phyloP scores from a whole-genome alignment of 2,888 invertebrate species.

The Drosophila merina region DNA sequence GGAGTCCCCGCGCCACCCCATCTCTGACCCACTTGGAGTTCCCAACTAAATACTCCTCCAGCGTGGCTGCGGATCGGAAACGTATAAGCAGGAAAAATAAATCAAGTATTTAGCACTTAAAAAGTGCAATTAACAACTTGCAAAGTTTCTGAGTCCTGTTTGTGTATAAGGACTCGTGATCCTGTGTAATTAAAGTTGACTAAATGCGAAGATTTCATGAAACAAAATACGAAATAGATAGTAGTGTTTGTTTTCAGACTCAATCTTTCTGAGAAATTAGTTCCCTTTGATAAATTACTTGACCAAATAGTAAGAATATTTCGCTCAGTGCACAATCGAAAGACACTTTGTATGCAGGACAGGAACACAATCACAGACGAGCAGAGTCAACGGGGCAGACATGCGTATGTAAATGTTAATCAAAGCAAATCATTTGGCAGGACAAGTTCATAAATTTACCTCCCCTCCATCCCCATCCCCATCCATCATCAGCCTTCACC shows the following conservation, averaged over 20 bases:
- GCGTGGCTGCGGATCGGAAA: slow-evolving; percentile 29
- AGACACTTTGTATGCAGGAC: slow-evolving; percentile 28
- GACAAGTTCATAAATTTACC: slow-evolving; percentile 24
- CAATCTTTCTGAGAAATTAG: too few species aligned
- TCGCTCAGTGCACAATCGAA: neutral
- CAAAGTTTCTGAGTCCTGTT: neutral
- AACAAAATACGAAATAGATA: too few species aligned
- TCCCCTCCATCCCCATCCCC: too few species aligned
- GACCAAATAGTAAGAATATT: neutral
- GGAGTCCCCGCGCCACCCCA: neutral
- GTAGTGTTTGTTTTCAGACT: too few species aligned
- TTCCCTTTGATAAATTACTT: too few species aligned
- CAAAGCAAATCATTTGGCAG: slow-evolving; percentile 36
- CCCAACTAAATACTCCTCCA: slow-evolving; percentile 28
- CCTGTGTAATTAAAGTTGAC: neutral
- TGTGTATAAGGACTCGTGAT: neutral
- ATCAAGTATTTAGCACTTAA: slow-evolving; percentile 34
- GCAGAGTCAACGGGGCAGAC: slow-evolving; percentile 7
- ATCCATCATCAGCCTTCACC: too few species aligned
- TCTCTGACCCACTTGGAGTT: slow-evolving; percentile 18
- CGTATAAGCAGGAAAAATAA: slow-evolving; percentile 25
- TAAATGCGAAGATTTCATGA: neutral
- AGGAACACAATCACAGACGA: neutral
- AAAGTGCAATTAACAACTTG: slow-evolving; percentile 28
- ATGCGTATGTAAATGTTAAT: slow-evolving; percentile 38